Conservation (phyloP, 2,888 invertebrate genomes). For the Cheilosia scutellata region DNA sequence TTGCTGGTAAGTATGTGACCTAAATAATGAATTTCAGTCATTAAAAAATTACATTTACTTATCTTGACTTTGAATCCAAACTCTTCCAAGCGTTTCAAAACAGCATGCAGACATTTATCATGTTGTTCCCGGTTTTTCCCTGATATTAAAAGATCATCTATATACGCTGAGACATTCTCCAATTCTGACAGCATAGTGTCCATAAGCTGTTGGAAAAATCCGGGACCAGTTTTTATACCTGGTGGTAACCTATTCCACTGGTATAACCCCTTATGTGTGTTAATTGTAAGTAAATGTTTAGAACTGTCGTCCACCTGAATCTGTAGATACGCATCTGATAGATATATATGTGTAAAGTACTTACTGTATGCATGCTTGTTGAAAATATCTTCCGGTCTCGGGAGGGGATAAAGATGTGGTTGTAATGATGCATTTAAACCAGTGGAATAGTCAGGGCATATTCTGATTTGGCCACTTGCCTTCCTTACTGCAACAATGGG, state of each 20-base stretch:
- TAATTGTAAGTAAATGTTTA: conserved; percentile 28
- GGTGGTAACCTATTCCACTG: conserved; percentile 26
- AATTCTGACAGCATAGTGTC: conserved; percentile 18
- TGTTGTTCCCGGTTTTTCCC: background rate
- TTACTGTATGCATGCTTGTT: conserved; percentile 16
- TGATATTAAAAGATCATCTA: background rate
- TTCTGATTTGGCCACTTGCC: conserved; percentile 64
- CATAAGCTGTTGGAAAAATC: conserved; percentile 34
- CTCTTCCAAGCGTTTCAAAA: conserved; percentile 10
- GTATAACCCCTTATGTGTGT: conserved; percentile 23
- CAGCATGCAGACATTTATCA: conserved; percentile 4
- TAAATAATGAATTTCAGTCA: conserved; percentile 13
- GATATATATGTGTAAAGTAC: conserved; percentile 27
- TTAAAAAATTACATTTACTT: conserved; percentile 17
- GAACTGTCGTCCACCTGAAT: conserved; percentile 29
- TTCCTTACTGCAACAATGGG: conserved; percentile 34
- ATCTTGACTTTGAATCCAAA: conserved; percentile 18
- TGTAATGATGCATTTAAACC: conserved; percentile 25
- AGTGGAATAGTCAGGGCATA: conserved; percentile 73
- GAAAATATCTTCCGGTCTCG: conserved; percentile 32
- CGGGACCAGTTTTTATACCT: conserved; percentile 32
- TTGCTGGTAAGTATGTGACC: conserved; percentile 2
- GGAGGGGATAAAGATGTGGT: conserved; percentile 22
- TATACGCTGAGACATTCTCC: conserved; percentile 9
- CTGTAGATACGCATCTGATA: conserved; percentile 41